Conservation (phyloP, 2,888 invertebrate genomes). For the Megaustenia siamemsis region DNA sequence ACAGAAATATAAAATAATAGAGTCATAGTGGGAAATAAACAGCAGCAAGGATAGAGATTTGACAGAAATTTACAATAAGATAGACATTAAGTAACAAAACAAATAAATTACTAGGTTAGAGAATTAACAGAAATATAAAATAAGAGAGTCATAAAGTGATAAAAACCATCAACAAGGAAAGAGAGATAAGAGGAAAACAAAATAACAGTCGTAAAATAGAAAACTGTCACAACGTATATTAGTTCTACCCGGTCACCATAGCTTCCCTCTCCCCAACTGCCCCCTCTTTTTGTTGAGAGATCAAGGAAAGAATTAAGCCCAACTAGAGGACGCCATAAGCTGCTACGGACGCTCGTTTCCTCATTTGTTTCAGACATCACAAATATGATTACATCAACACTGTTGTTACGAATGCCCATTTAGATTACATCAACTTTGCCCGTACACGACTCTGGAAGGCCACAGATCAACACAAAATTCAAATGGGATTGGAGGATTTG, state of each 20-base stretch:
- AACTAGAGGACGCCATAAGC: background rate
- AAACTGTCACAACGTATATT: background rate
- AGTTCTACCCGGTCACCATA: background rate
- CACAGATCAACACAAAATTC: slow-evolving; percentile 7
- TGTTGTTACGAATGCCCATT: background rate
- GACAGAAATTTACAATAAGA: background rate
- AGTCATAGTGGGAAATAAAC: background rate
- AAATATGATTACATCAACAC: slow-evolving; percentile 31
- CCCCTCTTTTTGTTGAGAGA: background rate
- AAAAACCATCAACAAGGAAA: background rate
- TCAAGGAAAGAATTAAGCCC: background rate
- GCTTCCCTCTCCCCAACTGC: no score
- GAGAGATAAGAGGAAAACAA: background rate
- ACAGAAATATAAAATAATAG: background rate
- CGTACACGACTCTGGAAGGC: background rate
- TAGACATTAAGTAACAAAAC: no score
- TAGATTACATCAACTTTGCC: slow-evolving; percentile 11
- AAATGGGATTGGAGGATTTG: slow-evolving; percentile 29
- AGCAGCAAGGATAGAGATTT: background rate
- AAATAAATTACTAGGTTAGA: background rate
- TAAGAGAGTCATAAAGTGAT: background rate
- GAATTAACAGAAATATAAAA: background rate
- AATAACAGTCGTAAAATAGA: no score
- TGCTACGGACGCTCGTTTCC: background rate
- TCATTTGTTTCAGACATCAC: background rate